Base-by-base conservation (phyloP, 2,113 vertebrate species). In the Plectropomus leopardus region DNA sequence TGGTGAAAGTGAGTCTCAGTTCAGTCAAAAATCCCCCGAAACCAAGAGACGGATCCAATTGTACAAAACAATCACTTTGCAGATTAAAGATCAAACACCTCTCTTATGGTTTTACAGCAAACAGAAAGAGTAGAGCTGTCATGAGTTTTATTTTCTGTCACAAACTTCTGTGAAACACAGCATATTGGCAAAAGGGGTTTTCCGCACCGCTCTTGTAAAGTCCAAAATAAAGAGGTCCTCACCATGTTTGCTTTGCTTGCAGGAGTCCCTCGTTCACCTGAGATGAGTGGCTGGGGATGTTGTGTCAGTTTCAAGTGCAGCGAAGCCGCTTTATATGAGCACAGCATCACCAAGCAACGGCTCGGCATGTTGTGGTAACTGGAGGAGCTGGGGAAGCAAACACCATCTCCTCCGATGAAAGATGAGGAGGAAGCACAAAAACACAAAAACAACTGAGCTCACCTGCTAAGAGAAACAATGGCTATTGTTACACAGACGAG, bases 301-400 rank as follows among this genome's bases (percentile, higher is more conserved):
- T 66, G 84, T 81, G 58, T 76, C 23, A 36, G 66, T 40, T 57
- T 30, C 1, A 5, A 72, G 51, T 32, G 47, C 59, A 47, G 44
- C 45, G 40, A 14, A 9, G 76, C 40, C 21, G 84, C 66, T 89
- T 91, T 89, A 89, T 91, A 87, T n/a, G n/a, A 40, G 21, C 0
- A 1, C 45, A 11, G 45, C 47, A 69, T 87, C 69, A 5, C 91
- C 16, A 80, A 71, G 91, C 91, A 92, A 91, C 91, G 40, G 63
- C 17, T 3, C 15, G 76, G 68, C 60, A 45, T 91, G 91, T 91
- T 92, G 87, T 91, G 86, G 89, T 85, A 92, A 91, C 89, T 32
- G 42, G 81, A 88, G 86, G 58, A 85, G 76, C 82, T 19, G 76
- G 55, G 42, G 82, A 78, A 82, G 87, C 65, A 81, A 86, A 89